phyloP scores from a whole-genome alignment of 2,113 vertebrate species.

The Caretta caretta region DNA sequence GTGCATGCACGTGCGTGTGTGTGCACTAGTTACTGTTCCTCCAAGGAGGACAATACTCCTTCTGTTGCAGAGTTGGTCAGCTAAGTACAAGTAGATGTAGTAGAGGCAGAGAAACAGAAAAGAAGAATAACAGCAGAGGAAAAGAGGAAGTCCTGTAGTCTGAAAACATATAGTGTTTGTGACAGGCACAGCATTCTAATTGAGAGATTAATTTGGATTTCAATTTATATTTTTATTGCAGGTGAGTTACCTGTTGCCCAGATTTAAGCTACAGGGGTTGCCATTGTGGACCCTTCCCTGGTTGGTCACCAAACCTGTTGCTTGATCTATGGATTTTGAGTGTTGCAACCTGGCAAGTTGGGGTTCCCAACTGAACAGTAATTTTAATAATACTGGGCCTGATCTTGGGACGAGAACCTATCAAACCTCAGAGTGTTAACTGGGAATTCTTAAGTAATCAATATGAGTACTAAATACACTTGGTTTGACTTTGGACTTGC shows the following conservation, averaged over 20 bases:
- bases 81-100: no score
- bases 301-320: not conserved
- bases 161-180: not conserved
- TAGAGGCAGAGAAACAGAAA: not conserved
- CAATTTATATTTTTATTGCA: not conserved
- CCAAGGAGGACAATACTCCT: not conserved
- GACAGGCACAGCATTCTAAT: not conserved
- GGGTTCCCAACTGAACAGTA: not conserved
- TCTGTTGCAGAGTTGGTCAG: not conserved
- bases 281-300: not conserved
- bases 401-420: no score
- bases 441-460: not conserved
- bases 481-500: not conserved
- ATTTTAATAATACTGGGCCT: no score
- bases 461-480: not conserved
- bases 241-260: not conserved
- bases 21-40: not conserved
- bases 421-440: not conserved
- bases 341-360: not conserved
- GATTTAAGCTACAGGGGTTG: not conserved
- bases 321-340: not conserved
- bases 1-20: no score
- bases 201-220: not conserved
- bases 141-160: not conserved
- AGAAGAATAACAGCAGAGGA: no score